These are phyloP conservation scores for Dynastes tityus DNA, from an alignment of 2,888 invertebrate genomes.

Conservation along the genomic window DNA sequence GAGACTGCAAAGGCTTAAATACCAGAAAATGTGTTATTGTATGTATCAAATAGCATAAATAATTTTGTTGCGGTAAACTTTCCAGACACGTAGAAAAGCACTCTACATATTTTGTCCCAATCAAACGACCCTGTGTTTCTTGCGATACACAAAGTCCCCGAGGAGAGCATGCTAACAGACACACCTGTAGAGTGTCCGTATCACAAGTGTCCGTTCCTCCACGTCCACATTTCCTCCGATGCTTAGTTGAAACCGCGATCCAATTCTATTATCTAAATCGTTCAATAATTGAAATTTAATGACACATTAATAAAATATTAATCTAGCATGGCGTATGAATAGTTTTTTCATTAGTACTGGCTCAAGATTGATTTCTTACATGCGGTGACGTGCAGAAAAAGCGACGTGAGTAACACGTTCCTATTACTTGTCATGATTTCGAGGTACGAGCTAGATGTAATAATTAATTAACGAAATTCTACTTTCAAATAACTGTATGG, in stretches of 20 bases:
- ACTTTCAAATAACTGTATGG: conserved; percentile 39
- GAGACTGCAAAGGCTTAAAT: no score
- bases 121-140: no score
- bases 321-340: conserved; percentile 16
- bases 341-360: conserved; percentile 18
- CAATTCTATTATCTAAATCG: conserved; percentile 1
- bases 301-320: conserved; percentile 37
- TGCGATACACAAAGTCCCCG: no score
- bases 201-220: neutral
- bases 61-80: no score
- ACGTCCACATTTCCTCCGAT: neutral
- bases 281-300: conserved; percentile 36
- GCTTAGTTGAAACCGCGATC: neutral
- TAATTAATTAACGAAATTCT: conserved; percentile 40
- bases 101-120: no score
- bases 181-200: neutral
- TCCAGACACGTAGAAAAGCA: no score
- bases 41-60: no score
- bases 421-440: conserved; percentile 40
- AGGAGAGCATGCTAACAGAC: no score
- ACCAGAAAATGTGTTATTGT: no score
- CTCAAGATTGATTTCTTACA: conserved; percentile 22
- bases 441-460: conserved; percentile 8
- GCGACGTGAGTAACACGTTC: conserved; percentile 12
- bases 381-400: conserved; percentile 28